Percentiles rank a stretch among this genome's conserved stretches.
These are phyloP conservation scores for Brachypalpus laphriformis DNA, from an alignment of 2,888 invertebrate species.

Conservation along the genomic window DNA sequence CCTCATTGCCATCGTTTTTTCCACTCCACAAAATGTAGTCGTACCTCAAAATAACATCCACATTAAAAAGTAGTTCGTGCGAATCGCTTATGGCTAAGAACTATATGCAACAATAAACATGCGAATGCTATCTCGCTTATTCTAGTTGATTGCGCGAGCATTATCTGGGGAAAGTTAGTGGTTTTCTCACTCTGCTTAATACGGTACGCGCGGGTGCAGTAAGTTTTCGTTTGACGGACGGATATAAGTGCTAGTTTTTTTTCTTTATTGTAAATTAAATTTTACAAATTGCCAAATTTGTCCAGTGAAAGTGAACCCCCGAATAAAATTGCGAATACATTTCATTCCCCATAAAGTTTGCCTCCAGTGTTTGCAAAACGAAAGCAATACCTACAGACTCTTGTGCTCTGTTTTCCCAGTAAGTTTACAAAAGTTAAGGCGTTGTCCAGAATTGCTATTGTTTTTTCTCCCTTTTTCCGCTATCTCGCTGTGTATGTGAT, in stretches of 20 bases:
- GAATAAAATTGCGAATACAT: conserved; percentile 4
- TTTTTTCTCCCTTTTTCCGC: conserved; percentile 16
- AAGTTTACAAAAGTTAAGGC: conserved; percentile 59
- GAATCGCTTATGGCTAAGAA: conserved; percentile 3
- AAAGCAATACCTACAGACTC: conserved; percentile 5
- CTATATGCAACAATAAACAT: conserved; percentile 3
- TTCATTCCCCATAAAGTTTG: background rate
- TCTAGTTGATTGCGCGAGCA: background rate
- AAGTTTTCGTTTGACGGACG: conserved; percentile 66
- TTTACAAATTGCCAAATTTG: conserved; percentile 26
- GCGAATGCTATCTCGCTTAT: conserved; percentile 3
- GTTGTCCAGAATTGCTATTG: conserved; percentile 56
- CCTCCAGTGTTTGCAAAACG: conserved; percentile 5
- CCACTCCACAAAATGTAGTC: too few species aligned
- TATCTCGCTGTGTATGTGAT: conserved; percentile 25
- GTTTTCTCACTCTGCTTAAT: conserved; percentile 53
- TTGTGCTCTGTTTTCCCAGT: too few species aligned
- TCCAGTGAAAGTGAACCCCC: conserved; percentile 51
- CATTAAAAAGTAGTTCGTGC: background rate
- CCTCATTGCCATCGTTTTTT: too few species aligned
- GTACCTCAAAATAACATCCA: too few species aligned
- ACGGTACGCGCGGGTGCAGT: conserved; percentile 52
- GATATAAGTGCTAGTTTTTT: conserved; percentile 44
- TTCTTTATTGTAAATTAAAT: conserved; percentile 33
- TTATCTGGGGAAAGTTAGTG: conserved; percentile 19